phyloP scores from a whole-genome alignment of 2,888 invertebrate species.

The Octonoba sinensis region DNA sequence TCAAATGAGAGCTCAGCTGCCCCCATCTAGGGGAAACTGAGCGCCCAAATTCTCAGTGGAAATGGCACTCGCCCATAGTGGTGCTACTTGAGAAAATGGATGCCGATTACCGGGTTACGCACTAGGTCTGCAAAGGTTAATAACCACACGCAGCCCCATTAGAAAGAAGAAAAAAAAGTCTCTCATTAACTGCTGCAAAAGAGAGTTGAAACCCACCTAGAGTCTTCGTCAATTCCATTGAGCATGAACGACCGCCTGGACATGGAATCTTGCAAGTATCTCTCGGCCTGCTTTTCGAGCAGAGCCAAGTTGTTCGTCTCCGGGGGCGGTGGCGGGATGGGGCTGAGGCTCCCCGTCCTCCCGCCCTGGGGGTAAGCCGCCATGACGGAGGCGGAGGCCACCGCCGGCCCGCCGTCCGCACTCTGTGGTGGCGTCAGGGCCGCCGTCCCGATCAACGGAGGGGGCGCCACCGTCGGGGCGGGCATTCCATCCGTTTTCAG shows the following conservation, averaged over 20 bases:
- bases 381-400: neutral
- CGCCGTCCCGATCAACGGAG: slow-evolving; percentile 29
- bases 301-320: slow-evolving; percentile 85
- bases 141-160: too few species aligned
- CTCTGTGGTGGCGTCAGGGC: slow-evolving; percentile 45
- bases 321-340: slow-evolving; percentile 40
- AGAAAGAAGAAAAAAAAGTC: too few species aligned
- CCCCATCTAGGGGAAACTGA: too few species aligned
- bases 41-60: too few species aligned
- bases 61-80: too few species aligned
- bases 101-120: too few species aligned
- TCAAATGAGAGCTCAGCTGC: too few species aligned
- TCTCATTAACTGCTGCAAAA: too few species aligned
- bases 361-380: slow-evolving; percentile 28
- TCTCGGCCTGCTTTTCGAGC: slow-evolving; percentile 89
- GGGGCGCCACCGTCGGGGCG: neutral
- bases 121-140: too few species aligned
- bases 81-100: too few species aligned
- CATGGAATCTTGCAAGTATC: slow-evolving; percentile 89
- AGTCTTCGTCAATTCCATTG: slow-evolving; percentile 72
- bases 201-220: too few species aligned
- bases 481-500: neutral
- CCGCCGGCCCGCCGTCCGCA: neutral
- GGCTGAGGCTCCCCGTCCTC: slow-evolving; percentile 20
- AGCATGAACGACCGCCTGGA: slow-evolving; percentile 83